Conservation (phyloP, 2,797 vertebrate genomes). For the Sebastes cheni region DNA sequence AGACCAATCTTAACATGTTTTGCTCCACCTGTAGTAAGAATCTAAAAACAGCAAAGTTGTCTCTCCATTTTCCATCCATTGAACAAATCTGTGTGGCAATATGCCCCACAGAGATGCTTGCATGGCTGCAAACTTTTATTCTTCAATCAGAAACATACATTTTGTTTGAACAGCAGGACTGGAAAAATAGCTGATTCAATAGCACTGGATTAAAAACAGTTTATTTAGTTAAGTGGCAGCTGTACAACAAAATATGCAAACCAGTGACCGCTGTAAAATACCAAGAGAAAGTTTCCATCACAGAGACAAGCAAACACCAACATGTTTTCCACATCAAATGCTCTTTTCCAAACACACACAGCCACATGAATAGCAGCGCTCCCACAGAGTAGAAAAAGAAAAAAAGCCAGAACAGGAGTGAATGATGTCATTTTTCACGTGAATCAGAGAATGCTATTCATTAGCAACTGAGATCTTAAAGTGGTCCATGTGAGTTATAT, state of each 20-base stretch:
- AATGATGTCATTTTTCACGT: conserved; percentile 22
- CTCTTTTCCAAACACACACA: neutral
- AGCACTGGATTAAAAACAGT: neutral
- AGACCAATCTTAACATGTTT: too few relatives aligned
- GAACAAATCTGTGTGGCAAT: neutral
- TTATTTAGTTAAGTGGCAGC: conserved; percentile 12
- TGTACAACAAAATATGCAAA: conserved; percentile 10
- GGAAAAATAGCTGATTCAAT: neutral
- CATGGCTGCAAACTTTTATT: neutral
- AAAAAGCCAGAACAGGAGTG: conserved; percentile 15
- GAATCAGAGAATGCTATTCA: conserved; percentile 13
- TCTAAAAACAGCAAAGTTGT: neutral
- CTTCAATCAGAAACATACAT: neutral
- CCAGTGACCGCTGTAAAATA: neutral
- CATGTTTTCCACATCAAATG: conserved; percentile 20
- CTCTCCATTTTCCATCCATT: neutral
- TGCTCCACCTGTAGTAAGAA: neutral
- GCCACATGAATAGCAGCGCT: neutral
- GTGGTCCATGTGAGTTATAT: neutral
- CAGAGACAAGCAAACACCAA: conserved; percentile 11
- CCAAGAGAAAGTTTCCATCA: conserved; percentile 26
- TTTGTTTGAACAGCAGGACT: neutral
- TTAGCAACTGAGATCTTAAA: conserved; percentile 14
- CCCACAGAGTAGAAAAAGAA: neutral
- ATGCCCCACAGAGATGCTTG: neutral